Conservation (phyloP, 2,888 invertebrate genomes). For the Tachina grossa region DNA sequence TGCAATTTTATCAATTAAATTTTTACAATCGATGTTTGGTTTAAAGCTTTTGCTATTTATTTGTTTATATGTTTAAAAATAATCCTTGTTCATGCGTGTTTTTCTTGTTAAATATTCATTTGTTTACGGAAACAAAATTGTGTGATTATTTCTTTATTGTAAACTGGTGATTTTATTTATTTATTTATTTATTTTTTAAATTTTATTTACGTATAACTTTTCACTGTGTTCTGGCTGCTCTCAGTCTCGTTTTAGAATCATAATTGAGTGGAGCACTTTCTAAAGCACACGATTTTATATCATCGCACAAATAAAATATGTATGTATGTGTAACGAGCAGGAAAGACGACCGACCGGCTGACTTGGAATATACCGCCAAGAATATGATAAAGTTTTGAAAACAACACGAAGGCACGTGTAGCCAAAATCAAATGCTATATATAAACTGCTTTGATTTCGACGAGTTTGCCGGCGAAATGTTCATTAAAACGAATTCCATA, state of each 20-base stretch:
- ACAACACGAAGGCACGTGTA: slow-evolving; percentile 35
- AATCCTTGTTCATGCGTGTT: not conserved
- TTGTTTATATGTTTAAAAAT: slow-evolving; percentile 1
- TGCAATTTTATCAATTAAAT: slow-evolving; percentile 61
- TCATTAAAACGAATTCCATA: slow-evolving; percentile 30
- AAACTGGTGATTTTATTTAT: slow-evolving; percentile 14
- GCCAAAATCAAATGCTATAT: slow-evolving; percentile 10
- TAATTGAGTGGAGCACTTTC: slow-evolving; percentile 64
- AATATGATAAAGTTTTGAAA: slow-evolving; percentile 28
- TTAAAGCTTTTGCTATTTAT: slow-evolving; percentile 1
- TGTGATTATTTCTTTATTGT: slow-evolving; percentile 18
- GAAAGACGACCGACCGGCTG: slow-evolving; percentile 3
- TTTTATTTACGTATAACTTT: slow-evolving; percentile 8
- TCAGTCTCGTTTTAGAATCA: slow-evolving; percentile 64
- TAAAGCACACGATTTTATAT: slow-evolving; percentile 65
- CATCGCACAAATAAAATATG: slow-evolving; percentile 33
- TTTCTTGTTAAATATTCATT: slow-evolving; percentile 8
- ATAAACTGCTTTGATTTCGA: slow-evolving; percentile 36
- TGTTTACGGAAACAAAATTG: slow-evolving; percentile 63
- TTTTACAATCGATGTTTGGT: not conserved
- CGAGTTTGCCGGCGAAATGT: slow-evolving; percentile 31
- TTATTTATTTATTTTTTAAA: slow-evolving; percentile 2
- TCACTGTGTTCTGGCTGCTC: slow-evolving; percentile 38
- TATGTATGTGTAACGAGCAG: not conserved
- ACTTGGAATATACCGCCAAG: slow-evolving; percentile 47